Percentiles rank a stretch among this genome's conserved stretches.
These are phyloP conservation scores for Thysanoteuthis rhombus DNA, from an alignment of 2,888 invertebrate genomes.

Conservation along the genomic window DNA sequence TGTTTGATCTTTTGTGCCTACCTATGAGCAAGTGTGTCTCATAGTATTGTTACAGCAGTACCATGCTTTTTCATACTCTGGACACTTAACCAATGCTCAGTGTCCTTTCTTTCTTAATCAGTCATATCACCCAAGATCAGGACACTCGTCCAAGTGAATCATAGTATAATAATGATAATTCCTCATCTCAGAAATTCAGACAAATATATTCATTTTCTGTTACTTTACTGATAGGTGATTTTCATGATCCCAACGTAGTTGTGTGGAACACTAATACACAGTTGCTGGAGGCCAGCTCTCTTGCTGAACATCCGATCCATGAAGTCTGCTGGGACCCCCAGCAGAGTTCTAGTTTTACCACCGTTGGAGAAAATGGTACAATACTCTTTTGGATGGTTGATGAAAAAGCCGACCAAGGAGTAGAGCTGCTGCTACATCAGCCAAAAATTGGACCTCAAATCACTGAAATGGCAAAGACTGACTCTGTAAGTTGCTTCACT, in stretches of 20 bases:
- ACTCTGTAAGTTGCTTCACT: background rate
- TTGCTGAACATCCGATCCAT: slow-evolving; percentile 58
- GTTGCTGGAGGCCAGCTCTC: slow-evolving; percentile 54
- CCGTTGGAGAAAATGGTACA: slow-evolving; percentile 59
- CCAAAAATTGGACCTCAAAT: slow-evolving; percentile 57
- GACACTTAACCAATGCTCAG: no score
- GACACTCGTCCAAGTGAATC: no score
- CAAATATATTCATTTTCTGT: no score
- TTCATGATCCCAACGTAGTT: slow-evolving; percentile 58
- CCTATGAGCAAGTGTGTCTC: no score
- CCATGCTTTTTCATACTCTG: no score
- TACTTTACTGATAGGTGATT: slow-evolving; percentile 58
- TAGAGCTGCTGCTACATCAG: background rate
- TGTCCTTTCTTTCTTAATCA: no score
- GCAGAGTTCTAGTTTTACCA: slow-evolving; percentile 64
- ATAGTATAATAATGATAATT: no score
- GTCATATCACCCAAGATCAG: no score
- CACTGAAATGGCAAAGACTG: slow-evolving; percentile 44
- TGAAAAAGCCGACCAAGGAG: slow-evolving; percentile 47
- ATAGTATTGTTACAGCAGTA: no score
- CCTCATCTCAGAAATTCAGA: no score
- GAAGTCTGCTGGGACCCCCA: slow-evolving; percentile 64
- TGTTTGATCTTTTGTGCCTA: no score
- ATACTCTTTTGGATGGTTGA: slow-evolving; percentile 66
- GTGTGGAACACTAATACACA: slow-evolving; percentile 62